A percentile compares a stretch with the other conserved stretches of the same genome.
These are phyloP conservation scores for Chrysemys picta DNA, from an alignment of 2,113 vertebrate genomes.

Conservation along the genomic window DNA sequence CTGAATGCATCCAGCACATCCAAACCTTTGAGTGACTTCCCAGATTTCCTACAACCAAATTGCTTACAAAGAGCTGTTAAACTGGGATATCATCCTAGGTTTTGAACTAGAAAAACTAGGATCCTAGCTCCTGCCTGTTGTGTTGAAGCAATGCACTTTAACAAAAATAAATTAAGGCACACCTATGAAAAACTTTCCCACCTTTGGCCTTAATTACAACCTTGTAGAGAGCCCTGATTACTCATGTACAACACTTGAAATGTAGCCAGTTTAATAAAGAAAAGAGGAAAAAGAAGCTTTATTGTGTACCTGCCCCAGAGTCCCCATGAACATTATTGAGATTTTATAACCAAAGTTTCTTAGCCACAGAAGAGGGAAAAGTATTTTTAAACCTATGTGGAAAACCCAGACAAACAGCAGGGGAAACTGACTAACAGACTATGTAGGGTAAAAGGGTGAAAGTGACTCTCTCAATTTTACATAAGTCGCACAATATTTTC, in stretches of 20 bases:
- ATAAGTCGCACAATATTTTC: neutral
- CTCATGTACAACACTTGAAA: neutral
- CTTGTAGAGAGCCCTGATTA: neutral
- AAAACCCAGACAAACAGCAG: neutral
- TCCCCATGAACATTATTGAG: neutral
- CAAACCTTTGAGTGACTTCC: accelerated
- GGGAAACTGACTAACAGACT: neutral
- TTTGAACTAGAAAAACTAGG: neutral
- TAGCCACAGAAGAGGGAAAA: neutral
- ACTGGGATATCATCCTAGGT: neutral
- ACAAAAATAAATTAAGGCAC: neutral
- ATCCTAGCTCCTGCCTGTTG: neutral
- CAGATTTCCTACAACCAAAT: neutral
- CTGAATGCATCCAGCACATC: neutral
- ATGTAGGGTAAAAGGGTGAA: neutral
- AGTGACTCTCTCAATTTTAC: neutral
- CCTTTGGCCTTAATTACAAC: neutral
- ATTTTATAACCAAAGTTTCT: neutral
- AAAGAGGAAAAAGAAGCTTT: neutral
- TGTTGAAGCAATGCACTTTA: neutral
- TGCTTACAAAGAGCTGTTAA: neutral
- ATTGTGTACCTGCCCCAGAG: neutral
- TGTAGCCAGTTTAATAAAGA: neutral
- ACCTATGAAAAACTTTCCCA: neutral
- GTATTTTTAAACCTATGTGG: too few relatives aligned